phyloP scores from a whole-genome alignment of 1,140 invertebrate species.

The Penaeus indicus region DNA sequence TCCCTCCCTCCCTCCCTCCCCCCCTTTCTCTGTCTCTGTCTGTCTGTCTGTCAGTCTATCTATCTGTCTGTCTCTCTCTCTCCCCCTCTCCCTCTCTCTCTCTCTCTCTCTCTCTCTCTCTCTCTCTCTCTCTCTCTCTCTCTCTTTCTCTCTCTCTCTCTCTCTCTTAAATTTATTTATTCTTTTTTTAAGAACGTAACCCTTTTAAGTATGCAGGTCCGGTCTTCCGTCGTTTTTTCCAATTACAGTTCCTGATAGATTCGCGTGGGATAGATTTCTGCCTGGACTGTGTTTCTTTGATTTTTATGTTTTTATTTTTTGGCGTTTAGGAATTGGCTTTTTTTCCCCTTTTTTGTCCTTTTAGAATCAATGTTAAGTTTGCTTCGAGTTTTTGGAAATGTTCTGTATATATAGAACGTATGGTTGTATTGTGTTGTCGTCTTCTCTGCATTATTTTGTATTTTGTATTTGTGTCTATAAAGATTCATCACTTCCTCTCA shows the following conservation, averaged over 20 bases:
- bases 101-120: neutral
- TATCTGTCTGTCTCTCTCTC: neutral
- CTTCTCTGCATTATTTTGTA: too few relatives aligned
- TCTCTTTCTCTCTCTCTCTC: neutral
- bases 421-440: too few relatives aligned
- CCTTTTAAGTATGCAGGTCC: neutral
- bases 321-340: too few relatives aligned
- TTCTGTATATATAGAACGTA: too few relatives aligned
- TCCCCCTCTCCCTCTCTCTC: neutral
- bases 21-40: neutral
- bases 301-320: too few relatives aligned
- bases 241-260: neutral
- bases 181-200: neutral
- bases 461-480: too few relatives aligned
- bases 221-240: neutral
- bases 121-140: neutral
- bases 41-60: neutral
- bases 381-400: too few relatives aligned
- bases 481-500: too few relatives aligned
- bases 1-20: neutral
- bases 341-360: too few relatives aligned
- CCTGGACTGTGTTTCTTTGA: too few relatives aligned
- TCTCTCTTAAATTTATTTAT: neutral
- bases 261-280: neutral
- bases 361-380: too few relatives aligned